These are phyloP conservation scores for Rambutsinella grinnellia DNA, from an alignment of 2,888 invertebrate species.

Conservation along the genomic window DNA sequence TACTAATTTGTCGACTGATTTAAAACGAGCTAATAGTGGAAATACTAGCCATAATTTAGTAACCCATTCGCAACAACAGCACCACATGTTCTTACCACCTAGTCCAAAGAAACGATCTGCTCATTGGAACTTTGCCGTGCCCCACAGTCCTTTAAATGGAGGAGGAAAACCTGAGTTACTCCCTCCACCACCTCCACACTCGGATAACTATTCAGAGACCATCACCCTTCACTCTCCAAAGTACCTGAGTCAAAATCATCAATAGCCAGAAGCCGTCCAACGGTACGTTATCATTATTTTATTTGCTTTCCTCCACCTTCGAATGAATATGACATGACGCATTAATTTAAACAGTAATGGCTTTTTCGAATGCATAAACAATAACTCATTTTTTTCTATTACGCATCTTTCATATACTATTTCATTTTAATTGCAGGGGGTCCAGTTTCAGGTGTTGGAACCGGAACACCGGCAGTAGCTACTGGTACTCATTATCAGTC, in stretches of 20 bases:
- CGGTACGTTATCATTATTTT: conserved; percentile 30
- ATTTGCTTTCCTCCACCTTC: no score
- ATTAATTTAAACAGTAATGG: no score
- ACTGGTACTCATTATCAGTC: conserved; percentile 32
- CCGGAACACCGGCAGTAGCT: not conserved
- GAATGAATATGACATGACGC: no score
- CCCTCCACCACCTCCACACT: conserved; percentile 44
- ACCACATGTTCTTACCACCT: conserved; percentile 60
- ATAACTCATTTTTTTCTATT: no score
- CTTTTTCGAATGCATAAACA: no score
- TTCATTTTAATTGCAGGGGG: no score
- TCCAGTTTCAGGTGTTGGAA: conserved; percentile 19
- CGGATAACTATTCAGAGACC: conserved; percentile 19
- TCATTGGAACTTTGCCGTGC: conserved; percentile 62
- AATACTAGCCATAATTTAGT: conserved; percentile 11
- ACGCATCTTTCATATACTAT: no score
- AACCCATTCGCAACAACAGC: conserved; percentile 23
- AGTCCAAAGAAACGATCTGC: conserved; percentile 64
- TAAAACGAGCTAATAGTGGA: conserved; percentile 20
- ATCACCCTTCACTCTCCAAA: conserved; percentile 31
- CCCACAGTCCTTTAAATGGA: conserved; percentile 42
- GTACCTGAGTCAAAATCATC: conserved; percentile 59
- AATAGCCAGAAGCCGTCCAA: conserved; percentile 61
- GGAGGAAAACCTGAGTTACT: conserved; percentile 12
- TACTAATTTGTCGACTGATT: conserved; percentile 38